Evolutionary conservation across 1,140 invertebrate species (phyloP).

Genomic region (Drosophila oshimai): DNA sequence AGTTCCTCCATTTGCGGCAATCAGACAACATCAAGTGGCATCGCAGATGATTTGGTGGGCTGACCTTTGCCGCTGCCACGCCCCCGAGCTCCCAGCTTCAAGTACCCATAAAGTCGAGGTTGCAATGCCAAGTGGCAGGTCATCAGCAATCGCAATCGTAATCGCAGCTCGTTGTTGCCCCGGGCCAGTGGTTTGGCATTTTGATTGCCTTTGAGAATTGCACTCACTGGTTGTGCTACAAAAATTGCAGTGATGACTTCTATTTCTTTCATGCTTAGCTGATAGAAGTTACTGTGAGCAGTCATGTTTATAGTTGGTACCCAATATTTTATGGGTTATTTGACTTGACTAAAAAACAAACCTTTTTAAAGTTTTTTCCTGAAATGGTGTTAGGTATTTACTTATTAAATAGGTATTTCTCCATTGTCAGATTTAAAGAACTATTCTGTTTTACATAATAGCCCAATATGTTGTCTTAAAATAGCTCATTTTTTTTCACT

Average conservation of each 20-base stretch:
- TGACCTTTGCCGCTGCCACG: constrained; percentile 32
- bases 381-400: too few species aligned
- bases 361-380: too few species aligned
- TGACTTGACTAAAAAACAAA: too few species aligned
- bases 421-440: too few species aligned
- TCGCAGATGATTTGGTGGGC: constrained; percentile 50
- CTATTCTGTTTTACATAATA: too few species aligned
- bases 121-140: constrained; percentile 46
- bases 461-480: too few species aligned
- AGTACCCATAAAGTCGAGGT: constrained; percentile 19
- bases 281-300: too few species aligned
- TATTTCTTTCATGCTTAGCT: background rate
- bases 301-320: too few species aligned
- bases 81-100: background rate
- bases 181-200: constrained; percentile 2
- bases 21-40: constrained; percentile 50
- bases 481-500: too few species aligned
- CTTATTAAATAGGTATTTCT: too few species aligned
- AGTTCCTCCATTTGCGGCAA: constrained; percentile 32
- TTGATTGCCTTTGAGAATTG: constrained; percentile 35
- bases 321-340: too few species aligned
- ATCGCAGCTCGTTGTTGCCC: constrained; percentile 3
- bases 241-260: background rate
- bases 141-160: constrained; percentile 32
- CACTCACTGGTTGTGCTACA: background rate